Base-by-base conservation (phyloP, 2,797 vertebrate species). In the Tangara arthus region DNA sequence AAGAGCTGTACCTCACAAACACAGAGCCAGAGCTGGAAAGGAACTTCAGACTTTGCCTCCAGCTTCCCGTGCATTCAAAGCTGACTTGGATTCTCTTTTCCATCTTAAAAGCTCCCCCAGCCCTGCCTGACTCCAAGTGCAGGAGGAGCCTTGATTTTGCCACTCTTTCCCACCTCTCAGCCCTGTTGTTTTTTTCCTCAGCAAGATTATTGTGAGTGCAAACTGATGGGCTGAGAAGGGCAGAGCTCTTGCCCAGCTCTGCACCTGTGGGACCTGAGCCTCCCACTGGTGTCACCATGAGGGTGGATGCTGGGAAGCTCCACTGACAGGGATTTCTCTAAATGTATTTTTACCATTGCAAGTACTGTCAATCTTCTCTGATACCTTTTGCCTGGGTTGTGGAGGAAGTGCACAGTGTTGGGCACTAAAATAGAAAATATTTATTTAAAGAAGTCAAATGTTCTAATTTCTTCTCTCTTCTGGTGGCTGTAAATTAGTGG, bases 341-440 rank as follows among this genome's bases (percentile, higher is more conserved):
- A 90, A 78, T 8, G 8, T 32, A 2, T 52, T 95, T 91, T 88
- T 80, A 27, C 42, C 0, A 2, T 56, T 68, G 39, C 55, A 68
- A 52, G n/a, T 32, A 22, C 11, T 4, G 1, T 61, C 42, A 76
- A 0, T 39, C 39, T 70, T 85, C 0, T 0, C 41, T 52, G 57
- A 50, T 44, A 18, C 39, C 65, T 88, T 89, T 50, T 32, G 20
- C 72, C 50, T 81, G 30, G 57, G 61, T 42, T 76, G 50, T 17
- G 26, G 60, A 76, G 64, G 60, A 78, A 72, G 47, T 28, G 55
- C 59, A 37, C 17, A 32, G 32, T 1, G 16, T 34, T n/a, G 55
- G 68, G 34, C 26, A 63, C 37, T 61, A 55, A 82, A 93, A 72
- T 30, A 71, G 53, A 46, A 84, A 89, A 93, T 64, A 87, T 57